phyloP scores from a whole-genome alignment of 2,797 vertebrate genomes.

The Eremophila alpestris region DNA sequence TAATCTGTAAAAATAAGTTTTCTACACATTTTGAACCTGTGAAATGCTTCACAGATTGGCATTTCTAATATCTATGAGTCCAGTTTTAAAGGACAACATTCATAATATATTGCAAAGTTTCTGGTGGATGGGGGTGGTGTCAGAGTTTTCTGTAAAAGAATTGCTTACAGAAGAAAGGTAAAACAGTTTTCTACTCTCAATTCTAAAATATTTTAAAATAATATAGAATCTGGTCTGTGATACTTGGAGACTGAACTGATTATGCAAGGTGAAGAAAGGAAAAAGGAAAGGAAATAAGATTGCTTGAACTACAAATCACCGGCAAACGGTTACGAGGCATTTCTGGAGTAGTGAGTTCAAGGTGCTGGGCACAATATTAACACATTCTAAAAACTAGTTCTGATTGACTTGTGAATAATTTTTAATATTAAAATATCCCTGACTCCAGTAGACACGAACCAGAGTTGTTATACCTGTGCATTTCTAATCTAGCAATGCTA shows the following conservation, averaged over 20 bases:
- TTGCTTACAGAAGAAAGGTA: not conserved
- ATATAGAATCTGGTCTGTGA: not conserved
- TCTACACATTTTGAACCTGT: not conserved
- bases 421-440: not conserved
- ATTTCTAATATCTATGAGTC: not conserved
- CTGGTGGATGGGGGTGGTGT: accelerated
- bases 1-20: not conserved
- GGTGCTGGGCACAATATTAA: not conserved
- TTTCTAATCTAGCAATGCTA: not conserved
- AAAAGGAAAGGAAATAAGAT: not conserved
- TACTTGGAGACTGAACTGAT: not conserved
- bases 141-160: not conserved
- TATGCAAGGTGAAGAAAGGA: not conserved
- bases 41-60: not conserved
- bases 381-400: not conserved
- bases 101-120: not conserved
- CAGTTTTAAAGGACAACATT: not conserved
- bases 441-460: not conserved
- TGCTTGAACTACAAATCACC: not conserved
- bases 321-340: not conserved
- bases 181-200: not conserved
- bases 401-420: not conserved
- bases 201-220: not conserved
- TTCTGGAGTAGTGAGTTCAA: not conserved
- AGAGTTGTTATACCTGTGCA: not conserved